Conservation (phyloP, 2,113 vertebrate genomes). For the Chlamydotis undulata region DNA sequence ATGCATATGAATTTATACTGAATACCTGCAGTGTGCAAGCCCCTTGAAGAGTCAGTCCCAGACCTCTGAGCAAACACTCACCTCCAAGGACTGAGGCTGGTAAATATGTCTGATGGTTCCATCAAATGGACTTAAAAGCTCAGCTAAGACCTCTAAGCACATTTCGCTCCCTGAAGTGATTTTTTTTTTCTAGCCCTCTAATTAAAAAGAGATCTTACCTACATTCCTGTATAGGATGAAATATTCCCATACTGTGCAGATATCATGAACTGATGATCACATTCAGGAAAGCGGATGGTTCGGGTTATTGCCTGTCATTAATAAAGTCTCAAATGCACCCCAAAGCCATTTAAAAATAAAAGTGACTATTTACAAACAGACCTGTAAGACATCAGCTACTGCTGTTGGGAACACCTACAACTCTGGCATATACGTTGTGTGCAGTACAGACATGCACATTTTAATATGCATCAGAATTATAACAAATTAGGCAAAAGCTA, state of each 20-base stretch:
- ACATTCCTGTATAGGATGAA: neutral
- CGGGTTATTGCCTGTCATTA: neutral
- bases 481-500: neutral
- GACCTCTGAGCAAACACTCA: slow-evolving; percentile 62
- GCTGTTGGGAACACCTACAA: neutral
- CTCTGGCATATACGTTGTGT: neutral
- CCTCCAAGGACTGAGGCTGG: neutral
- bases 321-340: neutral
- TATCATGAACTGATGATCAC: neutral
- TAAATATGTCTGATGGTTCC: slow-evolving; percentile 34
- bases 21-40: slow-evolving; percentile 42
- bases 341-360: neutral
- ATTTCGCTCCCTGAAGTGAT: neutral
- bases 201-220: slow-evolving; percentile 39
- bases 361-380: neutral
- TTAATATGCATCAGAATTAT: neutral
- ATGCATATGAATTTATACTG: slow-evolving; percentile 43
- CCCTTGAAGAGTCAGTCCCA: slow-evolving; percentile 22
- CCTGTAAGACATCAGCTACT: neutral
- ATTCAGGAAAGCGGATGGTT: neutral
- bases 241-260: neutral
- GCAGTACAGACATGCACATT: neutral
- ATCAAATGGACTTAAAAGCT: slow-evolving; percentile 47
- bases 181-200: neutral
- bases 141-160: slow-evolving; percentile 11